Evolutionary conservation across 2,113 vertebrate species (phyloP).

Genomic region (Damaliscus lunatus): DNA sequence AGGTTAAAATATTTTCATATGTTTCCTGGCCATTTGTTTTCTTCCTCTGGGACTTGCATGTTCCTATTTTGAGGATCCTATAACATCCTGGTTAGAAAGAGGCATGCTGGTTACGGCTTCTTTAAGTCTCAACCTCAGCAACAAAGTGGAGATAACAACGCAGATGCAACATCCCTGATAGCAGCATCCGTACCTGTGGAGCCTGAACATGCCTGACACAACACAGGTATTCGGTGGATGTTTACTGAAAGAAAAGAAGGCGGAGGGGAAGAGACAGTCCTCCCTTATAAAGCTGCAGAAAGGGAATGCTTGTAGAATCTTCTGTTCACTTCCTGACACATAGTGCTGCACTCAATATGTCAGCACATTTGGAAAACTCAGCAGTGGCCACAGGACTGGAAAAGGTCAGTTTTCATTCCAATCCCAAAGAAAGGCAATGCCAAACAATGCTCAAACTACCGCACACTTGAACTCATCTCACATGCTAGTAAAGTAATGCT

Average conservation of each 20-base stretch:
- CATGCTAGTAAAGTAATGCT: no score
- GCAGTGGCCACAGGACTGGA: no score
- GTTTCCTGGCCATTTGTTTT: neutral
- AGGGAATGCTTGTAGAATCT: neutral
- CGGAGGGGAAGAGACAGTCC: no score
- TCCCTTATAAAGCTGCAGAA: neutral
- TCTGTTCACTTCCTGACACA: neutral
- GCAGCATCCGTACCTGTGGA: accelerated
- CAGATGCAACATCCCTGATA: neutral
- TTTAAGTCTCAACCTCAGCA: neutral
- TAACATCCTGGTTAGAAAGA: neutral
- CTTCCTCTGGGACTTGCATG: neutral
- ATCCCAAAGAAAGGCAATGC: no score
- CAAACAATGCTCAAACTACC: no score
- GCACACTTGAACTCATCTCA: no score
- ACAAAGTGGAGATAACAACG: neutral
- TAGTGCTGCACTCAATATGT: neutral
- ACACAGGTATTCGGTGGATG: neutral
- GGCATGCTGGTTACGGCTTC: neutral
- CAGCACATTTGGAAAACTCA: no score
- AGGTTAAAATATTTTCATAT: neutral
- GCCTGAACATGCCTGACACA: no score
- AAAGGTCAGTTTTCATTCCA: no score
- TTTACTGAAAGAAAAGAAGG: neutral
- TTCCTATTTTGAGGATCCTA: neutral